A percentile compares a stretch with the other conserved stretches of the same genome.
Conservation (phyloP, 2,888 invertebrate genomes). For the Laspeyria flexula region DNA sequence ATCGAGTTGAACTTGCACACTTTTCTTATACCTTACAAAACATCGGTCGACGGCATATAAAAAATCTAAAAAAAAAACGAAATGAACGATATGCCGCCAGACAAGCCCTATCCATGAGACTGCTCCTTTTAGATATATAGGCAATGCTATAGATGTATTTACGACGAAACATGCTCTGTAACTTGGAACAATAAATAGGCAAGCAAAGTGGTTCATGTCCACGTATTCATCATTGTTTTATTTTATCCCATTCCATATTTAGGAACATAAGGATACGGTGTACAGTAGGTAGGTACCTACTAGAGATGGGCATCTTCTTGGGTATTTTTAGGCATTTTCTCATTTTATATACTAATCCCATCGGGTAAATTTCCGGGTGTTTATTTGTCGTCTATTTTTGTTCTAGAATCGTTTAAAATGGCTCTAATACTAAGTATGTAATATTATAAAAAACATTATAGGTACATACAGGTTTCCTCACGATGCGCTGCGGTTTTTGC, state of each 20-base stretch:
- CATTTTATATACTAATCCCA: too few species aligned
- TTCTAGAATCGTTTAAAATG: too few species aligned
- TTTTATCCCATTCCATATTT: constrained; percentile 4
- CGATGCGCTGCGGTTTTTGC: too few species aligned
- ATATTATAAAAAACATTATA: too few species aligned
- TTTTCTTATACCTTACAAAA: constrained; percentile 72
- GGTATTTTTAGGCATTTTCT: too few species aligned
- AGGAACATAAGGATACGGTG: too few species aligned
- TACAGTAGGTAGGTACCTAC: too few species aligned
- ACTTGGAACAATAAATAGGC: constrained; percentile 73
- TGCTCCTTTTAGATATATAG: constrained; percentile 78
- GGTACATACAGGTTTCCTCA: too few species aligned
- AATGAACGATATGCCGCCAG: constrained; percentile 67
- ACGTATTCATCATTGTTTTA: constrained; percentile 55
- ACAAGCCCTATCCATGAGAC: constrained; percentile 74
- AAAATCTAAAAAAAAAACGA: constrained; percentile 64
- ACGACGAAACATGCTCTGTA: constrained; percentile 74
- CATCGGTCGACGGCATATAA: constrained; percentile 66
- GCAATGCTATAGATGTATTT: constrained; percentile 58
- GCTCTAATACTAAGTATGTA: too few species aligned
- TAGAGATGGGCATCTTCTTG: too few species aligned
- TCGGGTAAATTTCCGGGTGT: too few species aligned
- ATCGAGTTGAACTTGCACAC: constrained; percentile 82
- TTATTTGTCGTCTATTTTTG: too few species aligned
- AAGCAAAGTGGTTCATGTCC: constrained; percentile 76